A percentile compares a stretch with the other conserved stretches of the same genome.
phyloP scores from a whole-genome alignment of 2,113 vertebrate genomes.

The Psophia crepitans region DNA sequence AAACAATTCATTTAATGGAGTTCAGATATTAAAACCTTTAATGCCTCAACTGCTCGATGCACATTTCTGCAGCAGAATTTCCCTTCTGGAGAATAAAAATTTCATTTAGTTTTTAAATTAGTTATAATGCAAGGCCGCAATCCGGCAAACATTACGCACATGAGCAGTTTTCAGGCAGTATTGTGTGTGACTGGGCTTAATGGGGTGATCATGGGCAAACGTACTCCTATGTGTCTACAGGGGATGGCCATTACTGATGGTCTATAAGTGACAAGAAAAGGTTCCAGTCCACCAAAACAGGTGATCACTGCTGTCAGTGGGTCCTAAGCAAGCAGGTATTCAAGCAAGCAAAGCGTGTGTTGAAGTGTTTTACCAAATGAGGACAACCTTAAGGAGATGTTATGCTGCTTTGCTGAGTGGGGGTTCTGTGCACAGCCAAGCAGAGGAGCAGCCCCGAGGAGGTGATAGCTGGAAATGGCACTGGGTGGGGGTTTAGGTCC shows the following conservation, averaged over 20 bases:
- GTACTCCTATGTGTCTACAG: rapidly evolving
- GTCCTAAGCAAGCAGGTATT: background rate
- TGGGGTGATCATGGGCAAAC: background rate
- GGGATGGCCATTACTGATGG: background rate
- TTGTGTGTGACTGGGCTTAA: background rate
- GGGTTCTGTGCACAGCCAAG: background rate
- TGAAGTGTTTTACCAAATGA: background rate
- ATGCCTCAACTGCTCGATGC: background rate
- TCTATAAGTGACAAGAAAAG: background rate
- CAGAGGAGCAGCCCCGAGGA: background rate
- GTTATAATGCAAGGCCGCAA: background rate
- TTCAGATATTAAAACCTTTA: conserved; percentile 4
- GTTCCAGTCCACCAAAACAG: background rate
- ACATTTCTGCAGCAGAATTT: background rate
- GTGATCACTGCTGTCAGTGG: background rate
- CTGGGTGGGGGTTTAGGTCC: too few relatives aligned
- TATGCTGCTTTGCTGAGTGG: background rate
- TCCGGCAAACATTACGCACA: background rate
- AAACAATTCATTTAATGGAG: conserved; percentile 45
- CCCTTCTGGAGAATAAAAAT: background rate
- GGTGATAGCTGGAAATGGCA: rapidly evolving
- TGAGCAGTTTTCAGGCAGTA: background rate
- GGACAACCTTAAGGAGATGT: background rate
- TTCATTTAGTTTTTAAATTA: background rate
- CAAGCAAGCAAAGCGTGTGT: background rate